Evolutionary conservation across 2,888 invertebrate species (phyloP).

Genomic region (Buathra laborator): DNA sequence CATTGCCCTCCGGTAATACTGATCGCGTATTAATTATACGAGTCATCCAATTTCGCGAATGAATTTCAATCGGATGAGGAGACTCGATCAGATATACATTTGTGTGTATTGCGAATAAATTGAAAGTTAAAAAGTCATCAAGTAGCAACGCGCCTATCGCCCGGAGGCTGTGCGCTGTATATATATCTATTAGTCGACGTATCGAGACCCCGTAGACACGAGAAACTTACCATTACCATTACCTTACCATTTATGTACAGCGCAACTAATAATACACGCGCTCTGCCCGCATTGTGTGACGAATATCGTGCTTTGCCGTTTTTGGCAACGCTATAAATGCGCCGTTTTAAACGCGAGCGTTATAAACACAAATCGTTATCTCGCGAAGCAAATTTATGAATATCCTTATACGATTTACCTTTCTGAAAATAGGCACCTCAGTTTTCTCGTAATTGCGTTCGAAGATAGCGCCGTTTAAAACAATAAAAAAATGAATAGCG

Average conservation of each 20-base stretch:
- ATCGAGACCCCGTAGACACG: conserved; percentile 44
- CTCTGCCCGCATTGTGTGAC: conserved; percentile 27
- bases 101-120: neutral
- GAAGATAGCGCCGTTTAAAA: too few species aligned
- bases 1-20: neutral
- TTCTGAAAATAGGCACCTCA: neutral
- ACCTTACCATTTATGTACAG: conserved; percentile 39
- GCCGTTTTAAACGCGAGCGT: neutral
- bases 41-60: conserved; percentile 41
- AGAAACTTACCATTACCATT: neutral
- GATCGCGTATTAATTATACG: conserved; percentile 18
- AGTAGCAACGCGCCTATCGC: neutral
- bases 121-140: conserved; percentile 15
- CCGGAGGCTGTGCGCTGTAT: neutral
- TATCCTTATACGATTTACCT: conserved; percentile 30
- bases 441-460: neutral
- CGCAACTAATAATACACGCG: neutral
- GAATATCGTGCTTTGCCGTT: conserved; percentile 14
- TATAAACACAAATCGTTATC: conserved; percentile 38
- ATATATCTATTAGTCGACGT: conserved; percentile 12
- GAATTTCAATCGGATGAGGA: neutral
- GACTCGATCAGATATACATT: neutral
- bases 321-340: conserved; percentile 26
- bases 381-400: conserved; percentile 30
- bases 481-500: too few species aligned